Evolutionary conservation across 2,888 invertebrate species (phyloP).

Genomic region (Dorcus parallelipipedus): DNA sequence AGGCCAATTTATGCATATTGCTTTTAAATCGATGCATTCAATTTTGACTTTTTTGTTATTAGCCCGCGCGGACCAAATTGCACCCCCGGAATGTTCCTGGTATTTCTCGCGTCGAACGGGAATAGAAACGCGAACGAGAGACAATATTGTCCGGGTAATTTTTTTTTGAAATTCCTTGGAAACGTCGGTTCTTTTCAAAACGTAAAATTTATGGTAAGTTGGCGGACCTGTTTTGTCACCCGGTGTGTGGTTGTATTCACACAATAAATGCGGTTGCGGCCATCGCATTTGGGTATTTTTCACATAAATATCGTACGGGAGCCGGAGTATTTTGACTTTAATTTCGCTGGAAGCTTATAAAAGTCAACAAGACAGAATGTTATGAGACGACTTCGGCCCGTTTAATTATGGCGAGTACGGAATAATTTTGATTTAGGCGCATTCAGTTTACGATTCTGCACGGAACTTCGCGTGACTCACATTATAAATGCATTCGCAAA

Average conservation of each 20-base stretch:
- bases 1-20: constrained; percentile 23
- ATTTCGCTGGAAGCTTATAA: constrained; percentile 36
- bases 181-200: constrained; percentile 18
- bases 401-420: constrained; percentile 25
- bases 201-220: constrained; percentile 33
- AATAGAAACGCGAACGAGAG: background rate
- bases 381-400: constrained; percentile 27
- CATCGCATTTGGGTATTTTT: constrained; percentile 41
- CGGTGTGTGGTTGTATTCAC: constrained; percentile 34
- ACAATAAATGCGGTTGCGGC: constrained; percentile 28
- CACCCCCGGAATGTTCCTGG: background rate
- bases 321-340: constrained; percentile 37
- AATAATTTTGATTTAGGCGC: constrained; percentile 6
- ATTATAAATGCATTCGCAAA: too few species aligned
- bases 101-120: background rate
- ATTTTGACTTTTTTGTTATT: constrained; percentile 10
- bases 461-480: too few species aligned
- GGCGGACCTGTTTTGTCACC: constrained; percentile 40
- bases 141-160: background rate
- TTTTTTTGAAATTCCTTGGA: constrained; percentile 1
- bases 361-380: constrained; percentile 39
- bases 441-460: too few species aligned
- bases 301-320: constrained; percentile 39
- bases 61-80: too few species aligned
- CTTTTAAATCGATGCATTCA: constrained; percentile 15